Conservation (phyloP, 2,113 vertebrate genomes). For the Dipodomys ordii region DNA sequence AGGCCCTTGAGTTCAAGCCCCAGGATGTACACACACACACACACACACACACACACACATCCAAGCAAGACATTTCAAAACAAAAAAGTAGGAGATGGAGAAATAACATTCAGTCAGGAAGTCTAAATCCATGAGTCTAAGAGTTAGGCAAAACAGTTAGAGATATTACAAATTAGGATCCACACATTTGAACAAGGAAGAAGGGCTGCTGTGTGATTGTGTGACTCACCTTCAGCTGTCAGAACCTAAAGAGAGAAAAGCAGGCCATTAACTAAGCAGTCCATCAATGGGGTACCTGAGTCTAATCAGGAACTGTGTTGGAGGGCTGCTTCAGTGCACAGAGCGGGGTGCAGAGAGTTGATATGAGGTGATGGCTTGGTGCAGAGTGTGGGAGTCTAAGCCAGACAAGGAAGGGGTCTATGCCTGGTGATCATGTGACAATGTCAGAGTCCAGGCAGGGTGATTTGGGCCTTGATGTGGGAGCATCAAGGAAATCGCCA, state of each 20-base stretch:
- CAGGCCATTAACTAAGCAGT: background rate
- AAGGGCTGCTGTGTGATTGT: background rate
- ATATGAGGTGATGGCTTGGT: background rate
- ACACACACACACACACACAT: no score
- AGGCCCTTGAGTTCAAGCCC: background rate
- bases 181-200: background rate
- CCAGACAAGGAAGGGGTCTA: background rate
- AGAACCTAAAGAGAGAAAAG: background rate
- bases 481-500: background rate
- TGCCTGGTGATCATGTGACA: background rate
- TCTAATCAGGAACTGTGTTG: background rate
- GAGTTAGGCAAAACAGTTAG: conserved; percentile 3
- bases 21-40: background rate
- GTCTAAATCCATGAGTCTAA: background rate
- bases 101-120: background rate
- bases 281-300: background rate
- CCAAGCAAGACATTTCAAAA: conserved; percentile 32
- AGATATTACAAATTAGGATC: background rate
- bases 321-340: background rate
- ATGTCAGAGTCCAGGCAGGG: background rate
- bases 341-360: no score
- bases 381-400: background rate
- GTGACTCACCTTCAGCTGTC: background rate
- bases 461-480: background rate
- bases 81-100: background rate